Percentiles rank a stretch among this genome's conserved stretches.
Evolutionary conservation across 2,113 vertebrate species (phyloP).

Genomic region (Empidonax traillii): DNA sequence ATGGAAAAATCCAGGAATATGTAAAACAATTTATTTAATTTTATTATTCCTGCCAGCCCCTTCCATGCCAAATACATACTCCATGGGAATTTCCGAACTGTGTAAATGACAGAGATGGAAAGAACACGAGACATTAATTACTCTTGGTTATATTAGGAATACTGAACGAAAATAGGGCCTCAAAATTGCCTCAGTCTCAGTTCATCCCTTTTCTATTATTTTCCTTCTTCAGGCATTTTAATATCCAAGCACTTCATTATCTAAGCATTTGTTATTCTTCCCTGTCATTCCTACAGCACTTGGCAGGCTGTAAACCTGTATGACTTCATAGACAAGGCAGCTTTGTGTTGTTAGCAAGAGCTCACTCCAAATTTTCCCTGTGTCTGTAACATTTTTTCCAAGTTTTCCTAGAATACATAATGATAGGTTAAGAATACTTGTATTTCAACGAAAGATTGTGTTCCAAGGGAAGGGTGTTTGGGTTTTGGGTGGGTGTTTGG

Average conservation of each 20-base stretch:
- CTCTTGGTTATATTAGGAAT: background rate
- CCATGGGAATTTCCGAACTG: background rate
- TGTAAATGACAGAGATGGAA: background rate
- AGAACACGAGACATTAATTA: background rate
- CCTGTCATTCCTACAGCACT: background rate
- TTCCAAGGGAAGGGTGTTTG: background rate
- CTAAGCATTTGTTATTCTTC: conserved; percentile 2
- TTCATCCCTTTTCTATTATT: background rate
- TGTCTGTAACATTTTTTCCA: background rate
- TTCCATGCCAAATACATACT: background rate
- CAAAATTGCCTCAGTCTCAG: background rate
- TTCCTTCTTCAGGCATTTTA: background rate
- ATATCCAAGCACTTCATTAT: background rate
- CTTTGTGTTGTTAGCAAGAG: background rate
- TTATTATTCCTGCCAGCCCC: background rate
- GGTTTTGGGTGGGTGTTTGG: accelerated
- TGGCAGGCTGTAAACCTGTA: background rate
- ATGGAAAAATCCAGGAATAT: background rate
- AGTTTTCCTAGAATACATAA: background rate
- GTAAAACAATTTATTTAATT: background rate
- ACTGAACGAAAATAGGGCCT: background rate
- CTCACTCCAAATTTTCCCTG: background rate
- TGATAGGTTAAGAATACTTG: background rate
- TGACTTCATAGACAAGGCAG: background rate
- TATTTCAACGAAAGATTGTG: background rate